Evolutionary conservation across 2,888 invertebrate genomes (phyloP).

Genomic region (Ophion slaviceki): DNA sequence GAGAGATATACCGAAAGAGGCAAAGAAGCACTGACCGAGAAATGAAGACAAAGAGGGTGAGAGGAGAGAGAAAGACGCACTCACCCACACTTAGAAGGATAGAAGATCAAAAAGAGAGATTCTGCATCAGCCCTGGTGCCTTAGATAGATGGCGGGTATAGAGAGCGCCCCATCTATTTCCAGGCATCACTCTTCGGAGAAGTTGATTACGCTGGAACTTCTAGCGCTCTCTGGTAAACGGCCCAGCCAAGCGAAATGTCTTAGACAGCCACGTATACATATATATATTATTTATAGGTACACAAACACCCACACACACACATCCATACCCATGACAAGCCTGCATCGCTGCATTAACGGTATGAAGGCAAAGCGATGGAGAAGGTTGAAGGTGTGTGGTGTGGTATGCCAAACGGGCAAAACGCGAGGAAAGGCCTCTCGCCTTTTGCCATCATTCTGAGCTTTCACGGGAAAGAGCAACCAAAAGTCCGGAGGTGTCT

Average conservation of each 20-base stretch:
- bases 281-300: neutral
- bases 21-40: slow-evolving; percentile 17
- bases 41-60: slow-evolving; percentile 18
- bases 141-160: neutral
- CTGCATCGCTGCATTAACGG: slow-evolving; percentile 50
- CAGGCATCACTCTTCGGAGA: slow-evolving; percentile 50
- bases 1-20: slow-evolving; percentile 25
- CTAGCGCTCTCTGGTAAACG: slow-evolving; percentile 35
- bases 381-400: slow-evolving; percentile 25
- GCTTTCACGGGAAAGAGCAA: slow-evolving; percentile 43
- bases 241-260: slow-evolving; percentile 19
- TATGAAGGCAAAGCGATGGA: slow-evolving; percentile 26
- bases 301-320: slow-evolving; percentile 11
- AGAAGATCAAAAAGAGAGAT: slow-evolving; percentile 16
- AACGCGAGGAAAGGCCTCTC: slow-evolving; percentile 10
- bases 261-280: slow-evolving; percentile 28
- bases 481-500: slow-evolving; percentile 61
- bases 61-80: slow-evolving; percentile 9
- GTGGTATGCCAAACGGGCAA: slow-evolving; percentile 42
- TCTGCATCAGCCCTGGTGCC: slow-evolving; percentile 21
- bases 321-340: slow-evolving; percentile 45
- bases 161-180: slow-evolving; percentile 30
- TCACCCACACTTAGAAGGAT: neutral
- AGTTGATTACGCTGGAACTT: slow-evolving; percentile 59
- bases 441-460: slow-evolving; percentile 45